Conservation (phyloP, 2,888 invertebrate genomes). For the Macrophya alboannulata region DNA sequence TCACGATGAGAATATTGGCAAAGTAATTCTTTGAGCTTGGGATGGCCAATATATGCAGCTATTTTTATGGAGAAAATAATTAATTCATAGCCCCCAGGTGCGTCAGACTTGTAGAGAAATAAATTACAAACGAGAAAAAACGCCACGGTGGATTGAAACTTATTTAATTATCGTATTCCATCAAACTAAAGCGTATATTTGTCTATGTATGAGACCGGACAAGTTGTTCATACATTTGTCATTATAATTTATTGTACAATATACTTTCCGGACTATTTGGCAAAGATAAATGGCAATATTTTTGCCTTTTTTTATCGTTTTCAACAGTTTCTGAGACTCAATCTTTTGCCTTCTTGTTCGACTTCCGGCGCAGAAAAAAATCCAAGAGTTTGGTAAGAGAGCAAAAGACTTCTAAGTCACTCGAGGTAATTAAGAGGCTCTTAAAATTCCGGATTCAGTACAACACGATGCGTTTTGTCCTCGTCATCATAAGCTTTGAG, state of each 20-base stretch:
- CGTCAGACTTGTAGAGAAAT: neutral
- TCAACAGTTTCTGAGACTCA: neutral
- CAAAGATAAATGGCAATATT: neutral
- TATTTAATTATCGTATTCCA: neutral
- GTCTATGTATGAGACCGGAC: neutral
- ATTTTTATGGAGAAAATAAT: neutral
- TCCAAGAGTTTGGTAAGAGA: neutral
- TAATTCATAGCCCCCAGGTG: neutral
- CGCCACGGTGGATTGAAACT: neutral
- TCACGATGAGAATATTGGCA: neutral
- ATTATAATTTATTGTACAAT: neutral
- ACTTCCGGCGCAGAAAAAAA: neutral
- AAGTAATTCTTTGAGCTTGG: neutral
- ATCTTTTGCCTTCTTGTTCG: neutral
- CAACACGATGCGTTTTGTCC: slow-evolving; percentile 11
- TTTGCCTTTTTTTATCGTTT: neutral
- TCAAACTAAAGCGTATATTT: neutral
- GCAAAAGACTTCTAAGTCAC: neutral
- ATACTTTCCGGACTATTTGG: neutral
- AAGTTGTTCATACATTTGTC: neutral
- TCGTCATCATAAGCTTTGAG: slow-evolving; percentile 2
- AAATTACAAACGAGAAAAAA: neutral
- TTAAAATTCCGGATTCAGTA: slow-evolving; percentile 6
- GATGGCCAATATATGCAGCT: neutral
- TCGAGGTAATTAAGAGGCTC: slow-evolving; percentile 34